A percentile compares a stretch with the other conserved stretches of the same genome.
phyloP scores from a whole-genome alignment of 2,888 invertebrate genomes.

The Hetaerina titia region DNA sequence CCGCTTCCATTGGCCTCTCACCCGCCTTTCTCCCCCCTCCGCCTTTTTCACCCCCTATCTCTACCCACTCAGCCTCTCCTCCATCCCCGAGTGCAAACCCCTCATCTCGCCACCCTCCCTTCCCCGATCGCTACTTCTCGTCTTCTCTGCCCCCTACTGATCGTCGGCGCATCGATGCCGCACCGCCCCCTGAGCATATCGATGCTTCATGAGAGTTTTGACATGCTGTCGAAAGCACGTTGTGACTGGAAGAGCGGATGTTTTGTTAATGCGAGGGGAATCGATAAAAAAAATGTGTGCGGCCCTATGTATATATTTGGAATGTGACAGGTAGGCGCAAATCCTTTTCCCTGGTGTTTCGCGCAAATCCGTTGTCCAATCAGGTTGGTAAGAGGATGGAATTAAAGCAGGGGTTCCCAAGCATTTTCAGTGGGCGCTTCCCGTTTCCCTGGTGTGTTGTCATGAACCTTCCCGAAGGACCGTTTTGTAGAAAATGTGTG shows the following conservation, averaged over 20 bases:
- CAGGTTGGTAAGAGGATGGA: neutral
- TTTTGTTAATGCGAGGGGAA: neutral
- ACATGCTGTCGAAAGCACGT: slow-evolving; percentile 6
- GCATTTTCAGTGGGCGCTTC: neutral
- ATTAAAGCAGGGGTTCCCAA: neutral
- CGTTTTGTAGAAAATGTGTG: too few species aligned
- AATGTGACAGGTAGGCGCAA: neutral
- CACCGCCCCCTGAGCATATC: neutral
- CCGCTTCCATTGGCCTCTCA: neutral
- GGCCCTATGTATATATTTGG: neutral
- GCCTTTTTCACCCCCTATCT: neutral
- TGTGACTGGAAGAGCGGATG: neutral
- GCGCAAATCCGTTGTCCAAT: neutral
- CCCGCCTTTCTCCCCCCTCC: neutral
- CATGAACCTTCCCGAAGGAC: too few species aligned
- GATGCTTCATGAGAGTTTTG: neutral
- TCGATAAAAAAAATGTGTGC: slow-evolving; percentile 6
- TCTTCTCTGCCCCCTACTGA: neutral
- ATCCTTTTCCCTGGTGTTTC: neutral
- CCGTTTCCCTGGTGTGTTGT: too few species aligned
- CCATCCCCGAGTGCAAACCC: neutral
- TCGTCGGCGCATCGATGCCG: neutral
- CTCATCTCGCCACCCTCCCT: neutral
- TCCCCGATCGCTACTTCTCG: neutral
- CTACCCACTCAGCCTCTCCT: neutral